Evolutionary conservation across 1,140 invertebrate species (phyloP).

Genomic region (Zaprionus davidi): DNA sequence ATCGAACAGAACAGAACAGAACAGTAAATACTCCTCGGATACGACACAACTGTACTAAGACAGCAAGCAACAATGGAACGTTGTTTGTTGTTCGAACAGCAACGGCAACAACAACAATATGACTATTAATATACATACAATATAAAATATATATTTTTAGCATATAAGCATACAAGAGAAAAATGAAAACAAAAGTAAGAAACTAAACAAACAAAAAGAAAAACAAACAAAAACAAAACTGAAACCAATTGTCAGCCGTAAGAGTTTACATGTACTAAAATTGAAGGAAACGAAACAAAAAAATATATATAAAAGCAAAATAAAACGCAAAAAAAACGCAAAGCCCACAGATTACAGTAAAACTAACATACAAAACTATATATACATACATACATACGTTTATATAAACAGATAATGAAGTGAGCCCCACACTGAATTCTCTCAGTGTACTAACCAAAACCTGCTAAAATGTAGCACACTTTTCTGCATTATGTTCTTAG

Average conservation of each 20-base stretch:
- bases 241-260: constrained; percentile 42
- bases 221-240: constrained; percentile 9
- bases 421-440: constrained; percentile 18
- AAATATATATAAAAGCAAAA: constrained; percentile 10
- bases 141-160: constrained; percentile 48
- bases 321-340: constrained; percentile 10
- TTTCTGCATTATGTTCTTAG: not conserved
- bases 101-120: constrained; percentile 17
- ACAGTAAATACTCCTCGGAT: constrained; percentile 35
- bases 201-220: no score
- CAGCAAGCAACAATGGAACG: constrained; percentile 11
- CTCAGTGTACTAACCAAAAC: not conserved
- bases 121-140: constrained; percentile 45
- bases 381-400: constrained; percentile 10
- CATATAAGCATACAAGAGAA: constrained; percentile 39
- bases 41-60: constrained; percentile 51
- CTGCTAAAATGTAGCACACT: not conserved
- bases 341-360: constrained; percentile 14
- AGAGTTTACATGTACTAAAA: constrained; percentile 39
- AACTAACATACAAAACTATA: constrained; percentile 20
- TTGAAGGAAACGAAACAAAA: constrained; percentile 28
- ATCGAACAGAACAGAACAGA: constrained; percentile 31
- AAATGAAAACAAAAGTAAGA: constrained; percentile 6
- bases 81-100: constrained; percentile 2
- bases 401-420: constrained; percentile 11